phyloP scores from a whole-genome alignment of 2,888 invertebrate species.

The Tachina lurida region DNA sequence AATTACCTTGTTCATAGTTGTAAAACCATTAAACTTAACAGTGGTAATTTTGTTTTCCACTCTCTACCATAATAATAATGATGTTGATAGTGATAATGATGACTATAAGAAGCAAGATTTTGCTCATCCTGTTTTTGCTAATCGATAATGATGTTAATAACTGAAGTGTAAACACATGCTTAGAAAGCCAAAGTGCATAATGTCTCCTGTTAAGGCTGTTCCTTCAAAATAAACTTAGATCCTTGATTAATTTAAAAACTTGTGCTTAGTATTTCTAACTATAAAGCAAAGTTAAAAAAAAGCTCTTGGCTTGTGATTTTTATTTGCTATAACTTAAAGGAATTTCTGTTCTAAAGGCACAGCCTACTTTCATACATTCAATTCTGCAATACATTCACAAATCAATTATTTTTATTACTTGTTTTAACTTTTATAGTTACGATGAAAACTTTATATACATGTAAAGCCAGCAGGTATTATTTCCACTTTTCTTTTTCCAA shows the following conservation, averaged over 20 bases:
- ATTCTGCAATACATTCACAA: slow-evolving; percentile 31
- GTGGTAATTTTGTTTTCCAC: slow-evolving; percentile 4
- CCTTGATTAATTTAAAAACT: too few relatives aligned
- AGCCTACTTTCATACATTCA: not conserved
- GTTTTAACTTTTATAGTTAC: slow-evolving; percentile 26
- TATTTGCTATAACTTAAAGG: not conserved
- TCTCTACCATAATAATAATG: not conserved
- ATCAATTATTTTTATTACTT: slow-evolving; percentile 61
- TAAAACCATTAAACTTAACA: slow-evolving; percentile 58
- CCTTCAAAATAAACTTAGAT: not conserved
- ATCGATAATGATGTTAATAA: slow-evolving; percentile 14
- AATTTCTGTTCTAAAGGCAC: not conserved
- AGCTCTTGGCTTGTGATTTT: not conserved
- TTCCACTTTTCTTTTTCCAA: slow-evolving; percentile 21
- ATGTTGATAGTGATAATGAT: not conserved
- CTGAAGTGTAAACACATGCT: slow-evolving; percentile 64
- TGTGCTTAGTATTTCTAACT: not conserved
- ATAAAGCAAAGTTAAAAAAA: not conserved
- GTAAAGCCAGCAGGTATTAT: slow-evolving; percentile 20
- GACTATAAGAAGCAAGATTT: not conserved
- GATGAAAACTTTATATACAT: slow-evolving; percentile 6
- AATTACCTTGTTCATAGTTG: slow-evolving; percentile 57
- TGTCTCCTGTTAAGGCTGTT: slow-evolving; percentile 26
- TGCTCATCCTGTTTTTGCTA: slow-evolving; percentile 3
- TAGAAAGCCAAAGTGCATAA: slow-evolving; percentile 12